These are phyloP conservation scores for Diprion similis DNA, from an alignment of 1,140 invertebrate species.

Conservation along the genomic window DNA sequence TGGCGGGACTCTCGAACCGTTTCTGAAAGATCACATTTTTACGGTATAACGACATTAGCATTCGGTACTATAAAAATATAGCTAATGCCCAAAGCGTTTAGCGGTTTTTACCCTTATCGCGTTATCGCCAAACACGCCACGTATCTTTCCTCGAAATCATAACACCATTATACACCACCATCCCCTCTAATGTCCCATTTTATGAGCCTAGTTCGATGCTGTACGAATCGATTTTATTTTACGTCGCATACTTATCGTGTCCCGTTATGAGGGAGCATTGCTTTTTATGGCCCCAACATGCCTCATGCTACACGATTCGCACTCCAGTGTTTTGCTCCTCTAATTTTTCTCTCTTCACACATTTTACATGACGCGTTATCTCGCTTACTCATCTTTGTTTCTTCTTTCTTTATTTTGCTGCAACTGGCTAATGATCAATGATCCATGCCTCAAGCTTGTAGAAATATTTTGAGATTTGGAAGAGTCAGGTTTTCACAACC, in stretches of 20 bases:
- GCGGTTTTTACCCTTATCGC: slow-evolving; percentile 28
- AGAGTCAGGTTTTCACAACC: no score
- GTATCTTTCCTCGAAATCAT: slow-evolving; percentile 54
- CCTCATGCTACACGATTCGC: neutral
- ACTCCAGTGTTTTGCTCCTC: no score
- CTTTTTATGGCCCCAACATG: slow-evolving; percentile 12
- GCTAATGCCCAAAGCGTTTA: slow-evolving; percentile 53
- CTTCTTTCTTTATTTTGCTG: no score
- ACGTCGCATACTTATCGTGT: slow-evolving; percentile 31
- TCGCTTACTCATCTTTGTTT: no score
- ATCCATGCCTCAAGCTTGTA: no score
- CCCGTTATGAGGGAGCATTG: slow-evolving; percentile 16
- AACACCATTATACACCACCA: slow-evolving; percentile 50
- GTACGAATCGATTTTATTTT: slow-evolving; percentile 54
- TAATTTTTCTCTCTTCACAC: no score
- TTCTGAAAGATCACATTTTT: no score
- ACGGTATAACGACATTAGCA: no score
- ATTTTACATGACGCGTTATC: no score
- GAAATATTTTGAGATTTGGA: no score
- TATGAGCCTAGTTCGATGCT: slow-evolving; percentile 55
- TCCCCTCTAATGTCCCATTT: slow-evolving; percentile 54
- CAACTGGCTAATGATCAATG: no score
- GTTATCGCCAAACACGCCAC: slow-evolving; percentile 42
- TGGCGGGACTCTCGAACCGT: no score
- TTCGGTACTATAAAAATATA: neutral